phyloP scores from a whole-genome alignment of 2,888 invertebrate genomes.

The Noctuana brunneofusca region DNA sequence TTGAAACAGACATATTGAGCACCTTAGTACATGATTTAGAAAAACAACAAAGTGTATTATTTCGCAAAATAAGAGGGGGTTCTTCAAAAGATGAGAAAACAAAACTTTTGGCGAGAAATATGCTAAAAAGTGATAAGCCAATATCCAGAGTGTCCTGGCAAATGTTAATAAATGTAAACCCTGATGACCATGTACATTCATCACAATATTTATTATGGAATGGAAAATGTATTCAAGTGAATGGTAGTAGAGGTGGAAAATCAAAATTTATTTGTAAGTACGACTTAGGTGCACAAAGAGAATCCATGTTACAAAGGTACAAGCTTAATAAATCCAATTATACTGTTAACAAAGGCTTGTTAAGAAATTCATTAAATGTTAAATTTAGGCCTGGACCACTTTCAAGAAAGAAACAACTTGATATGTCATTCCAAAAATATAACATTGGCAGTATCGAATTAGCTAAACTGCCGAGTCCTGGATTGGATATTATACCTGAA shows the following conservation, averaged over 20 bases:
- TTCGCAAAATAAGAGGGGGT: conserved; percentile 66
- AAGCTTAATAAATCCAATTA: conserved; percentile 38
- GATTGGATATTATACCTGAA: conserved; percentile 72
- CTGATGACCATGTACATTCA: conserved; percentile 52
- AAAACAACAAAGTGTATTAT: conserved; percentile 58
- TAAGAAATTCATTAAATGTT: conserved; percentile 60
- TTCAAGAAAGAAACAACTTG: conserved; percentile 71
- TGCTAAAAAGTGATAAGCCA: conserved; percentile 59
- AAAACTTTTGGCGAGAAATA: conserved; percentile 57
- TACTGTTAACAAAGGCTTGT: conserved; percentile 52
- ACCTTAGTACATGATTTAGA: conserved; percentile 59
- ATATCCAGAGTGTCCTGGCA: conserved; percentile 69
- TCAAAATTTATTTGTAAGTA: conserved; percentile 59
- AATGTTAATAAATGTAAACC: conserved; percentile 72
- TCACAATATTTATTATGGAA: conserved; percentile 68
- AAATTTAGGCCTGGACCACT: conserved; percentile 84
- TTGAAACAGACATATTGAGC: conserved; percentile 63
- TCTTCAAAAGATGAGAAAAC: conserved; percentile 58
- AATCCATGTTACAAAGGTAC: conserved; percentile 40
- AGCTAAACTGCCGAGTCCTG: conserved; percentile 75
- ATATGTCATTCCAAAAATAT: conserved; percentile 67
- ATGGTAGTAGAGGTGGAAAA: conserved; percentile 69
- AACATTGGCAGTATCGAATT: conserved; percentile 72
- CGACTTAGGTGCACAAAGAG: conserved; percentile 50
- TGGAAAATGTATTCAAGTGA: conserved; percentile 60